Base-by-base conservation (phyloP, 2,113 vertebrate species). In the Pachyramphus minor region DNA sequence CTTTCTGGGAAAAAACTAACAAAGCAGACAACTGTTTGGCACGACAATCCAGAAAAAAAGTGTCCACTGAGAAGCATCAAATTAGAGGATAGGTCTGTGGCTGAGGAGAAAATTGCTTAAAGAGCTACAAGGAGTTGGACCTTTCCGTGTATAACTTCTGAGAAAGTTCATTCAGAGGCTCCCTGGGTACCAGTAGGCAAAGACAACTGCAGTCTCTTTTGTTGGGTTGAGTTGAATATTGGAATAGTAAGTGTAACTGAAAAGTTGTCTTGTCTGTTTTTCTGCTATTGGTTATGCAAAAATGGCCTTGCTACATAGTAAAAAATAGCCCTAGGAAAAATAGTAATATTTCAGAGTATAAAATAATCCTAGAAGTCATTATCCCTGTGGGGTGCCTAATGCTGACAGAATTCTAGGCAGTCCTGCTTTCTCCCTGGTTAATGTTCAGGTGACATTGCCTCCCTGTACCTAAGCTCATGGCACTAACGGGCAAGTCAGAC, bases 11-110 rank as follows among this genome's bases (percentile, higher is more conserved):
- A 93, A 87, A 85, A 67, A 58, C 3, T 30, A 91, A 60, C 76
- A 76, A 78, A 87, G 66, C 22, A 0, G 67, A 87, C 81, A 93
- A 95, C 74, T 85, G 58, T 85, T 93, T 93, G 94, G 96, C 94
- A 77, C 85, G 79, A 89, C 71, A 89, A 90, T 74, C 89, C 63
- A 62, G 39, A 84, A 55, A 5, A 80, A 89, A 78, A 41, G 45
- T 1, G 21, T 64, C 62, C 55, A 58, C 58, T 0, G 7, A 89
- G 77, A 82, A 41, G 27, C 74, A 77, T 76, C 74, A 44, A 84
- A 84, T 86, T 78, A 78, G 66, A 80, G 21, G 53, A 22, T 31
- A 75, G 25, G 30, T 90, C 45, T 84, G 60, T 68, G 73, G n/a
- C 68, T 82, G 69, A 92, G 69, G 66, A 91, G 52, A 89, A 75